Conservation (phyloP, 2,888 invertebrate species). For the Drosophila dives region DNA sequence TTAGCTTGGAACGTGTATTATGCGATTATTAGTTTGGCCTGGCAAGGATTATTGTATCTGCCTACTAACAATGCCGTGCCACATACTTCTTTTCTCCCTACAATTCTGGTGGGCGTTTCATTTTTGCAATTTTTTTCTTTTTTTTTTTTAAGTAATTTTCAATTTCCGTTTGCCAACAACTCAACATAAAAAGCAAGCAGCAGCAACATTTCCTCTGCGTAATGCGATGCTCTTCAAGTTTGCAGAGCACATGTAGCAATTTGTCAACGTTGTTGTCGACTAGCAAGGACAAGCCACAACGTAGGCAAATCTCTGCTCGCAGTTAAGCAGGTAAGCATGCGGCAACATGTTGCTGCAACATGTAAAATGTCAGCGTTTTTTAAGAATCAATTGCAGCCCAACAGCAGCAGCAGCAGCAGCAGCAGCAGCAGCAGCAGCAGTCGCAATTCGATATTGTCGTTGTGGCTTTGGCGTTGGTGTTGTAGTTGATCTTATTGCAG, state of each 20-base stretch:
- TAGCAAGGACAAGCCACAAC: constrained; percentile 29
- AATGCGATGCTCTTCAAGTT: constrained; percentile 54
- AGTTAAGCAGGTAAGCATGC: constrained; percentile 37
- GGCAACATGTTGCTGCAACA: constrained; percentile 78
- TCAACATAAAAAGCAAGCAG: constrained; percentile 28
- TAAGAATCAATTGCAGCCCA: constrained; percentile 80
- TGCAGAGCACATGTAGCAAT: constrained; percentile 70
- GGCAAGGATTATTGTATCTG: constrained; percentile 54
- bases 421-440: constrained; percentile 17
- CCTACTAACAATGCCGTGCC: constrained; percentile 29
- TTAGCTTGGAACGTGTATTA: constrained; percentile 81
- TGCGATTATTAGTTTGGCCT: constrained; percentile 76
- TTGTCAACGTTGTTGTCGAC: constrained; percentile 69
- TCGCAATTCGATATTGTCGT: constrained; percentile 73
- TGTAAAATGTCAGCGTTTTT: constrained; percentile 80
- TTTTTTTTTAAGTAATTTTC: constrained; percentile 70
- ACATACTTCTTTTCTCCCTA: constrained; percentile 16
- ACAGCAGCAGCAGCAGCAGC: constrained; percentile 39
- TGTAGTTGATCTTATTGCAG: constrained; percentile 24
- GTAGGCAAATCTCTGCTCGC: constrained; percentile 45
- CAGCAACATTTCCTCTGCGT: constrained; percentile 39
- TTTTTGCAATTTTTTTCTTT: constrained; percentile 40
- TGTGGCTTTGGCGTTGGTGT: constrained; percentile 59
- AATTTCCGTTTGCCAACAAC: constrained; percentile 69
- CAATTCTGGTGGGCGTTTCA: constrained; percentile 64